Base-by-base conservation (phyloP, 2,888 invertebrate species). In the Camptogramma bilineatum region DNA sequence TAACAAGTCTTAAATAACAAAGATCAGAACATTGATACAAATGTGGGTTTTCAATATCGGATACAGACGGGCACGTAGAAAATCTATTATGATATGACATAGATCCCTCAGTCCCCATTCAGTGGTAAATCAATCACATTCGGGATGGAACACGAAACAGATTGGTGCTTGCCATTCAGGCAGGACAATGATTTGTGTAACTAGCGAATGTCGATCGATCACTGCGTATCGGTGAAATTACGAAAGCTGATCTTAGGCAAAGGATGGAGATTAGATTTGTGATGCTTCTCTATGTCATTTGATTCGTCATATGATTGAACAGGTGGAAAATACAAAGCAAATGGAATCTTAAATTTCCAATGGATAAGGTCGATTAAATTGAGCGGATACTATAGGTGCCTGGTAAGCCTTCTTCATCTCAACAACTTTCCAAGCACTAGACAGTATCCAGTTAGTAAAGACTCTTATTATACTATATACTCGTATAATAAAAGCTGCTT, bases 111-210 rank as follows among this genome's bases (percentile, higher is more conserved):
- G 55, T 59, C 42, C 61, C 67, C 62, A 66, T 68, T 64, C 66
- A 66, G 69, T 64, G 64, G 70, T 69, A 73, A 71, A 73, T 73
- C 72, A 71, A 71, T 75, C 73, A 73, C 54, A 62, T 61, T 56
- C 64, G 44, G 64, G 64, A 67, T 68, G 60, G 68, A 69, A 71
- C 70, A 59, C 63, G 69, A 52, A 66, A 69, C 71, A 64, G 73
- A 73, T 73, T 75, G 70, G 68, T 60, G 67, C 62, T 68, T 68
- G 67, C 68, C 64, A 72, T 73, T 74, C 71, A 70, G 70, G 57
- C 65, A 52, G 62, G 55, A 59, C 65, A 67, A 55, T 71, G 70
- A 73, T 71, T 71, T 70, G 72, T 72, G 67, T 70, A 65, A 72
- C 71, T 56, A 67, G 54, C 66, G 34, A 39, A 39, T 70, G 69